Percentiles rank a stretch among this genome's conserved stretches.
Conservation (phyloP, 2,888 invertebrate genomes). For the Chrysopilus asiliformis region DNA sequence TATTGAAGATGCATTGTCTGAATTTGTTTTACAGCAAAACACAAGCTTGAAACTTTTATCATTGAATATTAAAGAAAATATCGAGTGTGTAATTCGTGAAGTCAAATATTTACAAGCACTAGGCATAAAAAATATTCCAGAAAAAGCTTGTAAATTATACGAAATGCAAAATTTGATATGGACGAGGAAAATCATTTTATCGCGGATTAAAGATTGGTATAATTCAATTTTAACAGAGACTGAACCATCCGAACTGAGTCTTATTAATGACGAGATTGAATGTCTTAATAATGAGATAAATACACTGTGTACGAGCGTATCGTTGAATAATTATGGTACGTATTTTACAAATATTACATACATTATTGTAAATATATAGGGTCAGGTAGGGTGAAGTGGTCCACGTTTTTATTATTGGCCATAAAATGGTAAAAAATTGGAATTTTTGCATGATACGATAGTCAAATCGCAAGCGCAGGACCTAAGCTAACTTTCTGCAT, state of each 20-base stretch:
- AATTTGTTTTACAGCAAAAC: no score
- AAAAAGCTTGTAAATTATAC: conserved; percentile 22
- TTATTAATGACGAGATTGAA: conserved; percentile 62
- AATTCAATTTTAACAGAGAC: conserved; percentile 62
- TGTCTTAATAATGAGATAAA: conserved; percentile 58
- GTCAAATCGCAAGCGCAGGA: no score
- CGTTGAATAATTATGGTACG: conserved; percentile 72
- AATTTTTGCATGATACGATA: no score
- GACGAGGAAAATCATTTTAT: conserved; percentile 35
- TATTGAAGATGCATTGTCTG: no score
- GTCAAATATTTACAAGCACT: conserved; percentile 16
- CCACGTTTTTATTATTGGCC: no score
- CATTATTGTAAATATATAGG: no score
- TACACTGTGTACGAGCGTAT: conserved; percentile 52
- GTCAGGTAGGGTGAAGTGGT: no score
- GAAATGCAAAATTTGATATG: conserved; percentile 24
- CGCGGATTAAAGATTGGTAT: conserved; percentile 60
- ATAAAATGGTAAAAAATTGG: no score
- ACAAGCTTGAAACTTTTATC: no score
- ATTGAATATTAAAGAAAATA: no score
- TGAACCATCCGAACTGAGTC: conserved; percentile 59
- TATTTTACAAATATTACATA: no score
- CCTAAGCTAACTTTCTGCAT: no score
- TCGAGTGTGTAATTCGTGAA: conserved; percentile 12
- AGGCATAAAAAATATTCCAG: conserved; percentile 20